Evolutionary conservation across 2,888 invertebrate species (phyloP).

Genomic region (Meiosimyza decipiens): DNA sequence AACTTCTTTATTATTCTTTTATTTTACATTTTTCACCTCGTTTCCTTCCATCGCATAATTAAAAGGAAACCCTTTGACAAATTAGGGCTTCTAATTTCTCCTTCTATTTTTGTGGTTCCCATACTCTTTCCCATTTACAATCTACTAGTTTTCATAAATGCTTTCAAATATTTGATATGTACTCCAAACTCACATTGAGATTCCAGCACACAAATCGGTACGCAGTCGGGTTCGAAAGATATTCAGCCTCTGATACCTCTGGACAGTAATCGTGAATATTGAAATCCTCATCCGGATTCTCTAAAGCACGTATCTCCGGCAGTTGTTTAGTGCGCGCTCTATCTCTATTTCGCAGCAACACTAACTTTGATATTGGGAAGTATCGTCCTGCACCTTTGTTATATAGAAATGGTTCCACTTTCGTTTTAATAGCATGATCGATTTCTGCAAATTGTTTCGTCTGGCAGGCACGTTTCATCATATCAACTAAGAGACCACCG

Average conservation of each 20-base stretch:
- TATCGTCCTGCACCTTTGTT: conserved; percentile 92
- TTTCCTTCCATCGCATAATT: too few species aligned
- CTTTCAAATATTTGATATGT: background rate
- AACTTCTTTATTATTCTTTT: too few species aligned
- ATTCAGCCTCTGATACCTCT: conserved; percentile 73
- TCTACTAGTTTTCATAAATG: background rate
- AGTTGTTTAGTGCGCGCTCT: conserved; percentile 83
- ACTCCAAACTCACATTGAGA: conserved; percentile 70
- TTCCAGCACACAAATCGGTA: conserved; percentile 93
- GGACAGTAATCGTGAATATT: conserved; percentile 84
- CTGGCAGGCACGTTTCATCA: conserved; percentile 91
- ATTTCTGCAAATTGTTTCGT: conserved; percentile 92
- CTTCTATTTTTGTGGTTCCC: too few species aligned
- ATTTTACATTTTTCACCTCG: too few species aligned
- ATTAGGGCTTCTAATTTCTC: too few species aligned
- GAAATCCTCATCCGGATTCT: conserved; percentile 87
- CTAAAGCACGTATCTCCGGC: conserved; percentile 80
- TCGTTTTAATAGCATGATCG: conserved; percentile 91
- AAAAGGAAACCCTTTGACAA: too few species aligned
- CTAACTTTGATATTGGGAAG: conserved; percentile 89
- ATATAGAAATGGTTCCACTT: conserved; percentile 92
- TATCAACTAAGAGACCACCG: conserved; percentile 90
- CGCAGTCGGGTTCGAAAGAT: conserved; percentile 74
- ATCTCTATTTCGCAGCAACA: conserved; percentile 87
- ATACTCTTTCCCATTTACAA: too few species aligned